Percentiles rank a stretch among this genome's conserved stretches.
Conservation (phyloP, 2,888 invertebrate genomes). For the Dicycla oo region DNA sequence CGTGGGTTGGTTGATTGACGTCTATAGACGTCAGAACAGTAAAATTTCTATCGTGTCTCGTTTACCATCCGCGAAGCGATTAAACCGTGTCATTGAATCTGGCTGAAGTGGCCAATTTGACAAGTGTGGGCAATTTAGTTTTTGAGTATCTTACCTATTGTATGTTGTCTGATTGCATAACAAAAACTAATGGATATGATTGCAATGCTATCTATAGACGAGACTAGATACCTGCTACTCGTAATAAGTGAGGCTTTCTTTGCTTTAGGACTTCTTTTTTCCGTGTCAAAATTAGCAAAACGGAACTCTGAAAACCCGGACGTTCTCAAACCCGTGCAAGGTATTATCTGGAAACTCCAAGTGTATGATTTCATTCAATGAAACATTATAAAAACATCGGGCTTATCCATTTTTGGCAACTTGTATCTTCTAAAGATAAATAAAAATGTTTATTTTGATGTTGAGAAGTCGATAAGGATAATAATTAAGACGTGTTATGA, state of each 20-base stretch:
- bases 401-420: neutral
- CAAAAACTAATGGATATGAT: neutral
- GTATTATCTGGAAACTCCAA: neutral
- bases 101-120: slow-evolving; percentile 13
- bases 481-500: slow-evolving; percentile 58
- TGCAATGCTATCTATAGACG: neutral
- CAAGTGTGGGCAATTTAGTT: slow-evolving; percentile 10
- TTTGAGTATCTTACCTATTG: neutral
- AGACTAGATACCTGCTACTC: neutral
- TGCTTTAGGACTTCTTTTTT: neutral
- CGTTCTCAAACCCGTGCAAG: neutral
- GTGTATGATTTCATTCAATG: neutral
- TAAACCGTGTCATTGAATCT: slow-evolving; percentile 6
- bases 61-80: no score
- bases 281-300: neutral
- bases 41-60: no score
- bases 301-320: no score
- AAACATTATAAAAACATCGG: slow-evolving; percentile 4
- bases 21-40: no score
- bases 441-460: slow-evolving; percentile 39
- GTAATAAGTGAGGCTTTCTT: neutral
- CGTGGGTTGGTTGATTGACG: no score
- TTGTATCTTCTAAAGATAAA: slow-evolving; percentile 31
- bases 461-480: slow-evolving; percentile 50
- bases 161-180: neutral